Evolutionary conservation across 2,888 invertebrate genomes (phyloP).

Genomic region (Pterobdella sp.): DNA sequence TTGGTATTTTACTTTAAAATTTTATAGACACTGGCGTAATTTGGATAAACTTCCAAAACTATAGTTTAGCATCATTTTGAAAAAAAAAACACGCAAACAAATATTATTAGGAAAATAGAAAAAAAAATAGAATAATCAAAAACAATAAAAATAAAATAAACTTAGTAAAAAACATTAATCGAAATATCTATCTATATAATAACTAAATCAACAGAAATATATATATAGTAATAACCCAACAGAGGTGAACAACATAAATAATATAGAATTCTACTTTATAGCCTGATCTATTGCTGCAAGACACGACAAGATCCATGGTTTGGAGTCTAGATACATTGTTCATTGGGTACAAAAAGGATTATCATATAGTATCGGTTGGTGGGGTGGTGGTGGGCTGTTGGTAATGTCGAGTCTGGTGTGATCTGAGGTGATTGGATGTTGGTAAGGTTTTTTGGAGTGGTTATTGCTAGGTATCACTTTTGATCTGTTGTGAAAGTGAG

Average conservation of each 20-base stretch:
- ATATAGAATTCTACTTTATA: constrained; percentile 37
- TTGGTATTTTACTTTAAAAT: constrained; percentile 37
- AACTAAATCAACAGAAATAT: not conserved
- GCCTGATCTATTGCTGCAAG: constrained; percentile 66
- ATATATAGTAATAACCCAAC: not conserved
- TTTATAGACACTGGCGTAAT: too few relatives aligned
- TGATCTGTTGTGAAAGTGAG: not conserved
- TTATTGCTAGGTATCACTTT: not conserved
- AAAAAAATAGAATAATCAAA: too few relatives aligned
- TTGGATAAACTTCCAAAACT: too few relatives aligned
- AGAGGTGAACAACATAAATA: too few relatives aligned
- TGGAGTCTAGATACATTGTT: constrained; percentile 79
- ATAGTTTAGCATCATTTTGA: too few relatives aligned
- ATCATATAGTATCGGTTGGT: constrained; percentile 64
- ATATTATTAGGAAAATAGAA: too few relatives aligned
- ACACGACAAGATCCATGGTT: constrained; percentile 69
- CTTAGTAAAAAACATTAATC: not conserved
- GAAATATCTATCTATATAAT: not conserved
- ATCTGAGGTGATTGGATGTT: too few relatives aligned
- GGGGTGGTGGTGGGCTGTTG: not conserved
- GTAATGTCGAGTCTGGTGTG: too few relatives aligned
- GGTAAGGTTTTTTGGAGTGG: not conserved
- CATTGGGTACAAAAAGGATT: constrained; percentile 77
- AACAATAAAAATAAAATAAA: too few relatives aligned
- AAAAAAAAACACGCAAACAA: too few relatives aligned